Evolutionary conservation across 2,113 vertebrate genomes (phyloP).

Genomic region (Pelecanus crispus): DNA sequence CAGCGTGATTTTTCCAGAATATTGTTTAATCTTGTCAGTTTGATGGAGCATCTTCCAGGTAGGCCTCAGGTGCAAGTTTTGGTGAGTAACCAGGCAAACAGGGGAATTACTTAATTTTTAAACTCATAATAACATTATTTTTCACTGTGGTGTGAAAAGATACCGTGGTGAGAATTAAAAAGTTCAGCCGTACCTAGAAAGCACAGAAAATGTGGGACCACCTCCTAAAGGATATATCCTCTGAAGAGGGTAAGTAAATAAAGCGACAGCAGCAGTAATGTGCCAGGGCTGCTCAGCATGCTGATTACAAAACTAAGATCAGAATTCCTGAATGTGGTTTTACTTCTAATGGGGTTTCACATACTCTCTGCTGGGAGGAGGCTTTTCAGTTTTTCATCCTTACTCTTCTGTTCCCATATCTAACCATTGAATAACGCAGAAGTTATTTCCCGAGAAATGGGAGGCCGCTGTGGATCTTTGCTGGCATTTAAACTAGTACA

Average conservation of each 20-base stretch:
- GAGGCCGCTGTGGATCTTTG: neutral
- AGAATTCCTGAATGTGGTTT: neutral
- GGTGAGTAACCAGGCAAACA: neutral
- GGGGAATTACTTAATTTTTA: neutral
- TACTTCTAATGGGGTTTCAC: neutral
- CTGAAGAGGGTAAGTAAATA: neutral
- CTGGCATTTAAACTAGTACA: neutral
- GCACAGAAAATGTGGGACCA: neutral
- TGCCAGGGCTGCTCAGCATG: neutral
- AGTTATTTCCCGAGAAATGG: neutral
- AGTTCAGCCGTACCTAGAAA: neutral
- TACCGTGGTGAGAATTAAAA: neutral
- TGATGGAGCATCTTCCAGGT: neutral
- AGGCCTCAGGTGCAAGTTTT: neutral
- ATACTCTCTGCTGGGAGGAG: neutral
- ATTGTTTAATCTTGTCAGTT: neutral
- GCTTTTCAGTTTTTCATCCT: neutral
- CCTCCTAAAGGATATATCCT: neutral
- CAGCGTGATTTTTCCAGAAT: neutral
- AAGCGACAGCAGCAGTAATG: neutral
- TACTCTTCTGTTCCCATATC: neutral
- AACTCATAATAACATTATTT: neutral
- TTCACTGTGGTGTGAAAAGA: neutral
- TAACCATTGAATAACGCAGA: neutral
- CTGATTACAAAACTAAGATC: neutral